Percentiles rank a stretch among this genome's conserved stretches.
Evolutionary conservation across 2,888 invertebrate species (phyloP).

Genomic region (Theodoxus fluviatilis): DNA sequence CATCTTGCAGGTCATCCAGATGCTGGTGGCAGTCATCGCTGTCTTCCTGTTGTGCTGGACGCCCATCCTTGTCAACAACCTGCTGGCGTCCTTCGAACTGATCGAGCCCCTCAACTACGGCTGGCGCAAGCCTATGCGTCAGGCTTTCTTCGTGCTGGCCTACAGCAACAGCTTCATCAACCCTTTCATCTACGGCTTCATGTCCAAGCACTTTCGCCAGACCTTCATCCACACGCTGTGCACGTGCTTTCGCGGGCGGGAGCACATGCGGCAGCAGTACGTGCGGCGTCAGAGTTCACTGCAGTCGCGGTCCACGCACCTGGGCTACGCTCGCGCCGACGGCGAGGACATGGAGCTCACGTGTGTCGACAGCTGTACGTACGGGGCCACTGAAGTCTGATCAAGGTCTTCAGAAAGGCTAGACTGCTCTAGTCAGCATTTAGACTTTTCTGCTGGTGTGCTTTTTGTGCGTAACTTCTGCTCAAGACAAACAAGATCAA

Average conservation of each 20-base stretch:
- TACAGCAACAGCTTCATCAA: constrained; percentile 79
- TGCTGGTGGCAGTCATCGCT: constrained; percentile 76
- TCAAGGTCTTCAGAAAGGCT: too few species aligned
- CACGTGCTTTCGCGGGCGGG: constrained; percentile 28
- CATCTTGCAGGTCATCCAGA: constrained; percentile 75
- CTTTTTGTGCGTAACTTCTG: too few species aligned
- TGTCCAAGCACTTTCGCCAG: constrained; percentile 75
- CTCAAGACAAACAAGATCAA: too few species aligned
- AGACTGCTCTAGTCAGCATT: too few species aligned
- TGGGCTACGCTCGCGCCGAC: not conserved
- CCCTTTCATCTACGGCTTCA: constrained; percentile 78
- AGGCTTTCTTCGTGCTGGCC: constrained; percentile 73
- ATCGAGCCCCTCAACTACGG: constrained; percentile 69
- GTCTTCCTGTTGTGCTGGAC: constrained; percentile 77
- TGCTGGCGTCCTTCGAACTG: constrained; percentile 72
- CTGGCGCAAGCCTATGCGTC: constrained; percentile 72
- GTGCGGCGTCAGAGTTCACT: constrained; percentile 28
- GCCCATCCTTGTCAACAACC: constrained; percentile 73
- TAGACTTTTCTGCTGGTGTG: too few species aligned
- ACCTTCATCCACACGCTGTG: constrained; percentile 54
- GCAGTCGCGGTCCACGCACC: constrained; percentile 22
- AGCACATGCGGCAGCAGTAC: constrained; percentile 19
- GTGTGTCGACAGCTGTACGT: too few species aligned
- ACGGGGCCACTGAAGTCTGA: too few species aligned
- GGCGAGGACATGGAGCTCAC: too few species aligned